These are phyloP conservation scores for Ectropis crepuscularia DNA, from an alignment of 2,888 invertebrate genomes.

Conservation along the genomic window DNA sequence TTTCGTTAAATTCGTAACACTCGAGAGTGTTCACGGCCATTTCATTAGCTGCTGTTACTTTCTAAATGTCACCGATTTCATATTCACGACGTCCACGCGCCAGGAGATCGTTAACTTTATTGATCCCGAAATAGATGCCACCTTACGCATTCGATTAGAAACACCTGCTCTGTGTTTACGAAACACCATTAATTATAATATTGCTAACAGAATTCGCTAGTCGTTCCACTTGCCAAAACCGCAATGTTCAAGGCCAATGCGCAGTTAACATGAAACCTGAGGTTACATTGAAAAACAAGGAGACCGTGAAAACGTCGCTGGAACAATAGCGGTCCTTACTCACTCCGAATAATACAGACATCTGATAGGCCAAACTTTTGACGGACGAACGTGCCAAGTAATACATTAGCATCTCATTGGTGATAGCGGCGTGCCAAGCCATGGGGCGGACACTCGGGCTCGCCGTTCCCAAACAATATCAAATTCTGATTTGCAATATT, in stretches of 20 bases:
- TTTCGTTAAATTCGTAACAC: conserved; percentile 14
- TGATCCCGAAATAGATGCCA: conserved; percentile 24
- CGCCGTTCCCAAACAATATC: conserved; percentile 44
- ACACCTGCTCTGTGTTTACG: conserved; percentile 21
- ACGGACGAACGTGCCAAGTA: conserved; percentile 72
- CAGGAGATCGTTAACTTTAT: conserved; percentile 12
- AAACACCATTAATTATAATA: conserved; percentile 26
- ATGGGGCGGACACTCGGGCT: conserved; percentile 55
- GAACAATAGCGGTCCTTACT: conserved; percentile 57
- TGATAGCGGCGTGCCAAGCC: conserved; percentile 67
- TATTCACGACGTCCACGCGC: conserved; percentile 13
- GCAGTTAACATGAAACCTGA: conserved; percentile 48
- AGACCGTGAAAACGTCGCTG: conserved; percentile 49
- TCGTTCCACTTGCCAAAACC: conserved; percentile 48
- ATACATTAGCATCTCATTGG: conserved; percentile 80
- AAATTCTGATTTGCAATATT: conserved; percentile 47
- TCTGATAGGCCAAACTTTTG: conserved; percentile 63
- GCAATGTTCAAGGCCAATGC: conserved; percentile 52
- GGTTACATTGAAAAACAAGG: conserved; percentile 52
- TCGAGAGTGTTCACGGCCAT: conserved; percentile 1
- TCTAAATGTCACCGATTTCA: conserved; percentile 21
- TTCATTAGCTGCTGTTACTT: conserved; percentile 14
- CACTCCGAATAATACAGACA: conserved; percentile 67
- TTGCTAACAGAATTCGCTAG: conserved; percentile 18
- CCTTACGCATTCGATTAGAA: conserved; percentile 23